These are phyloP conservation scores for Spisula solida DNA, from an alignment of 2,888 invertebrate genomes.

Conservation along the genomic window DNA sequence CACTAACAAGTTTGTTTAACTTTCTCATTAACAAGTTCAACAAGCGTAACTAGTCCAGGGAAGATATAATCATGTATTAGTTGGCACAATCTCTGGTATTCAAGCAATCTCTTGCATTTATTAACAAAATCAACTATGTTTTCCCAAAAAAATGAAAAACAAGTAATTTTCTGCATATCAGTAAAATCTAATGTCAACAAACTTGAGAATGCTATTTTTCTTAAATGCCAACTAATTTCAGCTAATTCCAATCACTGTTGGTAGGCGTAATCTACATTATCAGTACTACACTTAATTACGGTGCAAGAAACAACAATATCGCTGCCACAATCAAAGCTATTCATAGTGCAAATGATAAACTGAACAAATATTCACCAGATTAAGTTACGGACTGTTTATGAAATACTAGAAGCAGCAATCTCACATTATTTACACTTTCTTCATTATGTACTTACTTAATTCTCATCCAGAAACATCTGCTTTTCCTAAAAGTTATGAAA, in stretches of 20 bases:
- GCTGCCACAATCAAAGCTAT: slow-evolving; percentile 10
- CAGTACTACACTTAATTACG: slow-evolving; percentile 9
- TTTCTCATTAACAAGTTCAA: neutral
- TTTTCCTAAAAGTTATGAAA: slow-evolving; percentile 60
- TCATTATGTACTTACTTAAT: slow-evolving; percentile 42
- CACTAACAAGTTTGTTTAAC: neutral
- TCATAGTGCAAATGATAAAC: slow-evolving; percentile 30
- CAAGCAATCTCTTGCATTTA: neutral
- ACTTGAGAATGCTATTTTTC: neutral
- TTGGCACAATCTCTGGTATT: neutral
- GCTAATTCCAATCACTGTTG: slow-evolving; percentile 2
- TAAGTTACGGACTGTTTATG: slow-evolving; percentile 53
- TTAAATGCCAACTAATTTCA: slow-evolving; percentile 3
- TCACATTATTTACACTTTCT: slow-evolving; percentile 53
- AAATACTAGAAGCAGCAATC: slow-evolving; percentile 42
- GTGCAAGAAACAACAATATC: slow-evolving; percentile 23
- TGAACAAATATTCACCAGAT: slow-evolving; percentile 47
- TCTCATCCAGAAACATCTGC: slow-evolving; percentile 52
- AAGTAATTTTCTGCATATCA: neutral
- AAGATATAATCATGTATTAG: neutral
- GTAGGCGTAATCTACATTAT: neutral
- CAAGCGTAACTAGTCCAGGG: neutral
- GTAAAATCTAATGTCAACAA: slow-evolving; percentile 14
- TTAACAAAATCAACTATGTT: neutral
- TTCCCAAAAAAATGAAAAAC: neutral